Base-by-base conservation (phyloP, 35 echinoderm and acorn worm species). In the Chiridota heheva region DNA sequence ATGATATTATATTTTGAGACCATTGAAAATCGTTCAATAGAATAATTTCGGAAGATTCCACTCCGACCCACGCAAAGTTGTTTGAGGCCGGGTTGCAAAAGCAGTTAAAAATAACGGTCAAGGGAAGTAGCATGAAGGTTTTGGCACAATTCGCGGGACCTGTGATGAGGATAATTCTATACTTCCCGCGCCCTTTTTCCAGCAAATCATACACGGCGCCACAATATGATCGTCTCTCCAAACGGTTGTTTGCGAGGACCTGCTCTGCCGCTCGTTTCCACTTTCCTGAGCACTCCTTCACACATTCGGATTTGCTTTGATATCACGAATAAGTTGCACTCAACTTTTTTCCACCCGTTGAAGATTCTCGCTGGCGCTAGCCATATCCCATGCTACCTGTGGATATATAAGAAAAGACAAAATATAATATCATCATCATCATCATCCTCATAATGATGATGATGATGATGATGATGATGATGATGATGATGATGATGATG, bases 381-480 rank as follows among this genome's bases (percentile, higher is more conserved):
- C n/a, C n/a, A n/a, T n/a, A n/a, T n/a, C n/a, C n/a, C n/a, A n/a
- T n/a, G n/a, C n/a, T n/a, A n/a, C n/a, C n/a, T n/a, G n/a, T n/a
- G n/a, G n/a, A n/a, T n/a, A n/a, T n/a, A n/a, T n/a, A n/a, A n/a
- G n/a, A n/a, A n/a, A n/a, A n/a, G n/a, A n/a, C n/a, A n/a, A n/a
- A n/a, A n/a, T n/a, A n/a, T n/a, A 55, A 17, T 15, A 55, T 55
- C 1, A 55, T 55, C 16, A 65, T 65, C 16, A 65, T 65, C 16
- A 65, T 65, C 16, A 2, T 65, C 16, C 17, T 65, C 16, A 65
- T 65, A 29, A 65, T 65, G 62, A 65, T 65, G 62, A 65, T 65
- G 62, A 2, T 65, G 62, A 65, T 65, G 62, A 65, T 65, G 62
- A 65, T 65, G 62, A 65, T 65, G 62, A 65, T 65, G 2, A 65